Evolutionary conservation across 2,797 vertebrate species (phyloP).

Genomic region (Spinus pinus): DNA sequence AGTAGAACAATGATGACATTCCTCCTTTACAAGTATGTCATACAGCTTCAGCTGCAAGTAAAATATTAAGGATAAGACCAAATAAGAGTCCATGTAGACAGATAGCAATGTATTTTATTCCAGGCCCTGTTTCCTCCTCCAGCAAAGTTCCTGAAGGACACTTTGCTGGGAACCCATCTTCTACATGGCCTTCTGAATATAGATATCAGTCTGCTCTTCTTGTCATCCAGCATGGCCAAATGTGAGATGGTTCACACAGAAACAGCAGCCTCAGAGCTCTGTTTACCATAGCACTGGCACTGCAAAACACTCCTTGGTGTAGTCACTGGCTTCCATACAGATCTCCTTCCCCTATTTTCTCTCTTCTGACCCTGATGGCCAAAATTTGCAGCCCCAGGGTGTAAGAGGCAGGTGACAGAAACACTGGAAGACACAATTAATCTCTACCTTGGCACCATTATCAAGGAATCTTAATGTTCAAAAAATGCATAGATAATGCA

Average conservation of each 20-base stretch:
- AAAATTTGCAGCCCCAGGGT: neutral
- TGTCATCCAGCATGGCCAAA: neutral
- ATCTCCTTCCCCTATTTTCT: neutral
- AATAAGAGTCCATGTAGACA: neutral
- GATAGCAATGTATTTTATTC: neutral
- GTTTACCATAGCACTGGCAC: neutral
- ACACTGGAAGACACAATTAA: neutral
- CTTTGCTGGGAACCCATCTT: neutral
- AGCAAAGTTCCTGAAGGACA: neutral
- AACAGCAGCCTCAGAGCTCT: neutral
- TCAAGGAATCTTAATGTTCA: neutral
- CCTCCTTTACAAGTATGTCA: neutral
- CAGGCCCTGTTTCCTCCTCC: neutral
- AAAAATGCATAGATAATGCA: neutral
- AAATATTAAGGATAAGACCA: conserved; percentile 1
- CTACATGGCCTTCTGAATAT: neutral
- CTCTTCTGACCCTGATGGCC: neutral
- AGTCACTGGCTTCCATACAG: neutral
- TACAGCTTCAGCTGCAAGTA: neutral
- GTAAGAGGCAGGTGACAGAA: neutral
- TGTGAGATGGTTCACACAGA: neutral
- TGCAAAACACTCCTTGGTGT: neutral
- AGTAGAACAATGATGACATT: neutral
- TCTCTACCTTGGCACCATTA: neutral
- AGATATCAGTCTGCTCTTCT: neutral